Evolutionary conservation across 2,113 vertebrate species (phyloP).

Genomic region (Gymnocephalus cernua): DNA sequence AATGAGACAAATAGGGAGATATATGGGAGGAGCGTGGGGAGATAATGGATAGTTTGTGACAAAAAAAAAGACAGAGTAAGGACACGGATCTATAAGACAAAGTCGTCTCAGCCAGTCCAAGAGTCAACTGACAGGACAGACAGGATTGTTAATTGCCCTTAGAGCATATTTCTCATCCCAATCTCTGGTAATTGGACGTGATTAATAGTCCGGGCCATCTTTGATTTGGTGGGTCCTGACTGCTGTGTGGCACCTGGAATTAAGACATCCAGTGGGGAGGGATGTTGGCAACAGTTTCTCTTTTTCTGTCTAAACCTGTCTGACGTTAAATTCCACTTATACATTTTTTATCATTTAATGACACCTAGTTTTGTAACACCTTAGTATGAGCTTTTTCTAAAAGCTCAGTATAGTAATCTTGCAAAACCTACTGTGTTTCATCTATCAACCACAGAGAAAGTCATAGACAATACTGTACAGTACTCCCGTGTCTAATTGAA

Average conservation of each 20-base stretch:
- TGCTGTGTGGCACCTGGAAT: slow-evolving; percentile 55
- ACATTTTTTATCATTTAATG: neutral
- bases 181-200: slow-evolving; percentile 72
- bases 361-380: neutral
- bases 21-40: neutral
- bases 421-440: slow-evolving; percentile 5
- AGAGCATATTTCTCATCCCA: slow-evolving; percentile 71
- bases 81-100: slow-evolving; percentile 63
- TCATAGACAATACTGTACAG: slow-evolving; percentile 17
- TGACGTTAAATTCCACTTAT: slow-evolving; percentile 7
- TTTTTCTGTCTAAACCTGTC: neutral
- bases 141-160: slow-evolving; percentile 72
- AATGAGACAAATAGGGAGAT: slow-evolving; percentile 33
- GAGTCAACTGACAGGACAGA: slow-evolving; percentile 63
- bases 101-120: slow-evolving; percentile 45
- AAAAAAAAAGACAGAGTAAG: slow-evolving; percentile 61
- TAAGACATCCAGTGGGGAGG: slow-evolving; percentile 37
- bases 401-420: slow-evolving; percentile 15
- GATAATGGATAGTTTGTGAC: slow-evolving; percentile 66
- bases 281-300: neutral
- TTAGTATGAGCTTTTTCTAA: neutral
- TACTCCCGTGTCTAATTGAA: slow-evolving; percentile 51
- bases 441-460: slow-evolving; percentile 28
- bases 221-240: slow-evolving; percentile 62
- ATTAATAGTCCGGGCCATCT: slow-evolving; percentile 72